Percentiles rank a stretch among this genome's conserved stretches.
These are phyloP conservation scores for Aleiodes leptofemur DNA, from an alignment of 2,888 invertebrate species.

Conservation along the genomic window DNA sequence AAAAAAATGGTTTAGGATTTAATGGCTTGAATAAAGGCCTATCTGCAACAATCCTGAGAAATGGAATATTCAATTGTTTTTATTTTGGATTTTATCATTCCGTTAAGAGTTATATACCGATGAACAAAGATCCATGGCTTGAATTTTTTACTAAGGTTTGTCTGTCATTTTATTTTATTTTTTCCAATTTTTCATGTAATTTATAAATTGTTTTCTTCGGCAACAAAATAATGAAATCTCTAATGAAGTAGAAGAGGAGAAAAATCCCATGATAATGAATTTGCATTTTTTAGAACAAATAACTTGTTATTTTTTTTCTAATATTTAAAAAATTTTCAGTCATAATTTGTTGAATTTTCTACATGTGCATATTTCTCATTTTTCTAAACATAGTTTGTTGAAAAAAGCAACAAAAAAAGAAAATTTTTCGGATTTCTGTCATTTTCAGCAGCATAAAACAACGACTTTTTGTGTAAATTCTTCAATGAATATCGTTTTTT, in stretches of 20 bases:
- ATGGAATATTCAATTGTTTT: constrained; percentile 94
- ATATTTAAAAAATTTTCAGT: no score
- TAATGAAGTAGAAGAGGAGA: constrained; percentile 46
- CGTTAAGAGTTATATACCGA: constrained; percentile 85
- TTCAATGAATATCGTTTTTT: no score
- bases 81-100: constrained; percentile 98
- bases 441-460: no score
- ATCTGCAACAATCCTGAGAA: constrained; percentile 91
- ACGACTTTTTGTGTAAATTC: no score
- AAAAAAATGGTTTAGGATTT: constrained; percentile 85
- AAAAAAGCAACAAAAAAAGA: no score
- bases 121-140: constrained; percentile 81
- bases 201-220: not conserved
- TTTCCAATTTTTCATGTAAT: not conserved
- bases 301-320: no score
- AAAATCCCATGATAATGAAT: no score
- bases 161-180: constrained; percentile 24
- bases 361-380: no score
- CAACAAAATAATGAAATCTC: not conserved
- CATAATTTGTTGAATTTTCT: no score
- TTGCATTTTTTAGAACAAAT: no score
- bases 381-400: no score
- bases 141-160: constrained; percentile 84
- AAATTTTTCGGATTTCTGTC: no score
- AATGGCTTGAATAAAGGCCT: constrained; percentile 91